Evolutionary conservation across 2,888 invertebrate genomes (phyloP), one percentile per base, ranked within the genome.

Genomic region (Athrips mouffetella): DNA sequence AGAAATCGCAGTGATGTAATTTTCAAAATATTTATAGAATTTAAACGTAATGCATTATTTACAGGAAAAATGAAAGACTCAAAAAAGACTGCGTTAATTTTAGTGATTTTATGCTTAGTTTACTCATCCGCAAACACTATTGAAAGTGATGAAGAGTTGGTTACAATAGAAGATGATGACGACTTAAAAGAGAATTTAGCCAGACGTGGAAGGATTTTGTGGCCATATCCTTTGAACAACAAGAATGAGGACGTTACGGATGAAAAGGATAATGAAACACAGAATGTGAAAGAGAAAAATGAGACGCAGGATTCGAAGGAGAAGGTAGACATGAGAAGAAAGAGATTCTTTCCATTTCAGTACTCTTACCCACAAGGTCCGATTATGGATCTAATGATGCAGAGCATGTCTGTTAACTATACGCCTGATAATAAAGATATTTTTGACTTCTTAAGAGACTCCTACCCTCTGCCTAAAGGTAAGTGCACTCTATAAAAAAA

Each of bases 381-480:
- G 0, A 68, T 86, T 7, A 76, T 80, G n/a, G 80, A 84, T 29
- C 69, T 83, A 59, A 75, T 88, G 79, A 65, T 79, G 67, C 76
- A 84, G 33, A 73, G 77, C 0, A 60, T 80, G 6, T 66, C 77
- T 1, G 46, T 63, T 0, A 73, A 78, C 47, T 79, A 80, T 52
- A 59, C 63, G 1, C 80, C 82, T 2, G 60, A 58, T 1, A 70
- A 78, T 46, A 74, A 67, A 18, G 86, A 89, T 54, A 80, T 80
- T 0, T 83, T 87, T 48, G 87, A 86, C 52, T 80, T 87, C 57
- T 62, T 89, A 8, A 65, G 86, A 3, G 88, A 88, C 54, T 57
- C 73, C 0, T 88, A 85, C 55, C 79, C 84, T 13, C 57, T 85
- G 48, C 85, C 89, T 7, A 83, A 82, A 76, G 88, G 88, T 89